Evolutionary conservation across 2,797 vertebrate genomes (phyloP), one percentile per base, ranked within the genome.

Genomic region (Psittacula derbiana): DNA sequence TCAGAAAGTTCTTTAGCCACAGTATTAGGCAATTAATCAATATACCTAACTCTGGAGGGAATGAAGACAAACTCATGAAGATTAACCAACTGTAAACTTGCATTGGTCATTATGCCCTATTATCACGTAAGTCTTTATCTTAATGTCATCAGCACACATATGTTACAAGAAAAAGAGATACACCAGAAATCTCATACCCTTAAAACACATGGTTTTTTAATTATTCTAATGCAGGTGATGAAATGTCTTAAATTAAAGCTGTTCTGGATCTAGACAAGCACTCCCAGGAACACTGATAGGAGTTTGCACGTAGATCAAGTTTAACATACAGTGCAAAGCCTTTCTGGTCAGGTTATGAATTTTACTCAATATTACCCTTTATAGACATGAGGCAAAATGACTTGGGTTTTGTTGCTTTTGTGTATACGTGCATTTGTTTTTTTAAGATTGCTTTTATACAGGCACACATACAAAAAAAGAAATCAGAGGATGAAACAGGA

Each of bases 201-300:
- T 87, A 74, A 74, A 91, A 70, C 2, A 5, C 27, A 1, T 31
- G 30, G 15, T 28, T 83, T 66, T 23, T 18, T 7, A 10, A 60
- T 86, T 88, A 43, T 83, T 85, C 40, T 46, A 86, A 89, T 15
- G 28, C 21, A 58, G 47, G 55, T 43, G n/a, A 87, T 55, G 40
- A 36, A 73, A 82, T 19, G 60, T 53, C 47, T 89, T 92, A 65
- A 72, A 50, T 20, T 31, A 85, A 70, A 80, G 44, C 14, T 46
- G 1, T 33, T 84, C n/a, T 47, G 14, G 18, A 74, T 86, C 66
- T 60, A 75, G 67, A 74, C 40, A 81, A 71, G 65, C 18, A 64
- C 6, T 47, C 36, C 14, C 27, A 72, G 49, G 46, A 60, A 52
- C 10, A 58, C 6, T 0, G 3, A 50, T 0, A 78, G 4, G 3